Base-by-base conservation (phyloP, 1,140 invertebrate species). In the Coboldia fuscipes region DNA sequence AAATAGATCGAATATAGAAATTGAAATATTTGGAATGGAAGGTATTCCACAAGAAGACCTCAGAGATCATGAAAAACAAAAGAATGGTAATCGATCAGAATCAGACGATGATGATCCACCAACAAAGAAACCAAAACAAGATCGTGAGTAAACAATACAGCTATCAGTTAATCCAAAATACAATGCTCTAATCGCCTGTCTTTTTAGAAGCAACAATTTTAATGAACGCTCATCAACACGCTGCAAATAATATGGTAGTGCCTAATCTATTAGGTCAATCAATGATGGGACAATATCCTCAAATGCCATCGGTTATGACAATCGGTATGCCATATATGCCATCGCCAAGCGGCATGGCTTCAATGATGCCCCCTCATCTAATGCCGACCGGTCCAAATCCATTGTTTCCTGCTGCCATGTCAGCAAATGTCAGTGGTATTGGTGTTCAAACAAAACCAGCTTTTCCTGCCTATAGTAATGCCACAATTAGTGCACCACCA, bases 11-110 rank as follows among this genome's bases (percentile, higher is more conserved):
- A 97, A 94, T 65, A 93, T 97, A 52, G 92, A 97, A 65, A 89
- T 99, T 57, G 96, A 99, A 74, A 98, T 99, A 49, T 99, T 98
- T 70, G 96, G 96, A 43, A 99, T 99, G 94, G 93, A 98, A 70
- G 96, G 96, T 41, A 97, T 99, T 48, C 94, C 96, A 16, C 73
- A 84, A 40, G 83, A 84, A 48, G 92, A 97, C 67, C 53, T 92
- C 26, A 80, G 81, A 52, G 84, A 92, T 54, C 92, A 97, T 62
- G 89, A 96, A 61, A 72, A 73, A 47, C 75, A 85, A 51, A 79
- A 81, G 58, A 64, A 64, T 54, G 65, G 65, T 40, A 62, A 61
- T 33, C 62, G 62, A 50, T 64, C 61, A 7, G 79, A 79, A 34
- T 77, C 75, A 45, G 75, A 76, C 33, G 80, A 83, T 49, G 79